Percentiles rank a stretch among this genome's conserved stretches.
These are phyloP conservation scores for Athalia rosae DNA, from an alignment of 2,888 invertebrate species.

Conservation along the genomic window DNA sequence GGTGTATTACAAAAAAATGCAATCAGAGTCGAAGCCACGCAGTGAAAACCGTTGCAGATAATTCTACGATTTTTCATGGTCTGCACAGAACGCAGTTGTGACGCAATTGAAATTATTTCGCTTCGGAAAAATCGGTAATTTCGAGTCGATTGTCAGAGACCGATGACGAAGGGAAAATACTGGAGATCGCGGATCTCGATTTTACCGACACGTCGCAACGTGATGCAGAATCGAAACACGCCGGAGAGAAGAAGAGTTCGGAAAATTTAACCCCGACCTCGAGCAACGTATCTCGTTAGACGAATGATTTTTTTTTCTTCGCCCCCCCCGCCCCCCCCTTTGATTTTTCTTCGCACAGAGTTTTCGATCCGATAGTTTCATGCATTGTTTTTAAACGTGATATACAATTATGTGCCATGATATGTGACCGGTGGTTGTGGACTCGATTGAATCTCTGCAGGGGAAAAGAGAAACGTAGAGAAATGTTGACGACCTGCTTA, in stretches of 20 bases:
- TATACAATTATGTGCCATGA: background rate
- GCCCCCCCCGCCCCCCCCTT: no score
- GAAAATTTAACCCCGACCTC: constrained; percentile 23
- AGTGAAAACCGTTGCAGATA: background rate
- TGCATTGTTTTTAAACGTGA: background rate
- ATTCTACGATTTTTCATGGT: background rate
- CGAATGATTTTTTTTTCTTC: background rate
- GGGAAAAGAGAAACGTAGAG: background rate
- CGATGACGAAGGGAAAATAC: background rate
- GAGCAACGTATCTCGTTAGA: constrained; percentile 11
- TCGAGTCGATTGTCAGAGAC: background rate
- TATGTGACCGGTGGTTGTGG: background rate
- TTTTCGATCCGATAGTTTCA: no score
- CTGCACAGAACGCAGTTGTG: background rate
- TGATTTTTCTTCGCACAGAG: no score
- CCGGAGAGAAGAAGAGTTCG: background rate
- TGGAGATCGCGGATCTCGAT: constrained; percentile 24
- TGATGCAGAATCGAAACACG: background rate
- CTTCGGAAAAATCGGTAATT: background rate
- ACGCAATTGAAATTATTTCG: no score
- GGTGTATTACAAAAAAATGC: no score
- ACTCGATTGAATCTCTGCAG: background rate
- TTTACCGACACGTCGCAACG: constrained; percentile 1
- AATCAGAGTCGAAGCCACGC: background rate
- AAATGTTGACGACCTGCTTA: constrained; percentile 1